phyloP scores from a whole-genome alignment of 2,113 vertebrate species.

The Semnornis frantzii region DNA sequence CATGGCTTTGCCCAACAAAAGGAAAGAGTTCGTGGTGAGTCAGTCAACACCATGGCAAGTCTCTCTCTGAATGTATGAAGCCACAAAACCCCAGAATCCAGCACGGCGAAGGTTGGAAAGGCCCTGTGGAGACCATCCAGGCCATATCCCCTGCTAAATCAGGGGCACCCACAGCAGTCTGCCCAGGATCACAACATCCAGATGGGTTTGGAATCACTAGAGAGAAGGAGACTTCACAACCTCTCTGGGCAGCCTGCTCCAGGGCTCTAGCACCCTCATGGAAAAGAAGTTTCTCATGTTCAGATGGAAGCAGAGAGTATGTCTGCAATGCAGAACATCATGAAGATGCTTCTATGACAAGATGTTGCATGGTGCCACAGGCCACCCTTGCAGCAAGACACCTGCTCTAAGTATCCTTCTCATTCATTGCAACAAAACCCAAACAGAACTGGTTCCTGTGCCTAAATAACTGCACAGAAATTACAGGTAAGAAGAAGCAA shows the following conservation, averaged over 20 bases:
- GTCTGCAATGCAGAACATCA: background rate
- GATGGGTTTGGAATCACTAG: too few species aligned
- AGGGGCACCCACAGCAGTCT: too few species aligned
- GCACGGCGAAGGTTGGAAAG: too few species aligned
- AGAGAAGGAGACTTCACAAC: too few species aligned
- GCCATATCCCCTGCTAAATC: too few species aligned
- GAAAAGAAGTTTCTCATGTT: background rate
- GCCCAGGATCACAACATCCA: too few species aligned
- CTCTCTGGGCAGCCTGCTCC: too few species aligned
- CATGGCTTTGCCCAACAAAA: background rate
- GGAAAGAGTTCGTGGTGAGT: background rate
- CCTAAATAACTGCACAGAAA: background rate
- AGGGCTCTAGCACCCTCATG: too few species aligned
- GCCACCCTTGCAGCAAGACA: fast-evolving
- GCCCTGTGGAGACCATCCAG: too few species aligned
- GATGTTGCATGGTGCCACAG: background rate
- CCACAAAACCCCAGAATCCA: background rate
- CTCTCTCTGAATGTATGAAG: background rate
- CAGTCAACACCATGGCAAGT: background rate
- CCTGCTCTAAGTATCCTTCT: background rate
- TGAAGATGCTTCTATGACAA: fast-evolving
- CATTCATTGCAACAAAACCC: background rate
- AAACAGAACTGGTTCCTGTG: background rate
- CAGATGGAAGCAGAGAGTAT: background rate
- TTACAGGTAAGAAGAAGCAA: background rate